Evolutionary conservation across 1,140 invertebrate genomes (phyloP).

Genomic region (Drosophila arizonae): DNA sequence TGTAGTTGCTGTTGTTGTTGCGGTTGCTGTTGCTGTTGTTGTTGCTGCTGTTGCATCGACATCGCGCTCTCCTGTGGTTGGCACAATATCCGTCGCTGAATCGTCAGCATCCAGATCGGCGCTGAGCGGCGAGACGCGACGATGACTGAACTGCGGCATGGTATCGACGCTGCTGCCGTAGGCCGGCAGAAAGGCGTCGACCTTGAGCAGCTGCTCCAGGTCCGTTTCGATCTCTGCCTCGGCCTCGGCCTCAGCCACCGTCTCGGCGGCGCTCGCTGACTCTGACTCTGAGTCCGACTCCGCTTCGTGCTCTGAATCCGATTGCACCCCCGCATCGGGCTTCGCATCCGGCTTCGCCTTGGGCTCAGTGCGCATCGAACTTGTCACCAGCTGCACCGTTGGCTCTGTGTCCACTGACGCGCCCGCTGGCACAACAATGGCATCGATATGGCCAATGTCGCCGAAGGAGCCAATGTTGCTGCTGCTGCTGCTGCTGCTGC

Average conservation of each 20-base stretch:
- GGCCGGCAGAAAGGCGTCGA: slow-evolving; percentile 70
- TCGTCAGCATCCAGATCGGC: slow-evolving; percentile 42
- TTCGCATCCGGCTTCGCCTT: neutral
- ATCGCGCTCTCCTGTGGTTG: slow-evolving; percentile 16
- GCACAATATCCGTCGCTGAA: slow-evolving; percentile 52
- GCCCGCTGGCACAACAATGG: slow-evolving; percentile 72
- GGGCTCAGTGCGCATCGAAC: slow-evolving; percentile 28
- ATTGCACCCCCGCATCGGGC: slow-evolving; percentile 7
- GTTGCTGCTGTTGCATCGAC: slow-evolving; percentile 25
- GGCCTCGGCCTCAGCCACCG: neutral
- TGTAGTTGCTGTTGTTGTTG: slow-evolving; percentile 23
- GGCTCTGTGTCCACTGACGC: slow-evolving; percentile 3
- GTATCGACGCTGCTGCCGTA: slow-evolving; percentile 45
- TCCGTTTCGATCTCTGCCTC: slow-evolving; percentile 47
- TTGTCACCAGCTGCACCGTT: slow-evolving; percentile 57
- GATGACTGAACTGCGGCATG: slow-evolving; percentile 60
- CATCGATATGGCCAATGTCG: slow-evolving; percentile 62
- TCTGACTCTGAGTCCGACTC: neutral
- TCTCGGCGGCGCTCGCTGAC: neutral
- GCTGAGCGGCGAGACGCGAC: slow-evolving; percentile 61
- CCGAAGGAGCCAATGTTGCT: slow-evolving; percentile 17
- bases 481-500: slow-evolving; percentile 20
- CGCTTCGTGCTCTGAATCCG: neutral
- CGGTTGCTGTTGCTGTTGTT: slow-evolving; percentile 15
- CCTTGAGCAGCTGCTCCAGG: slow-evolving; percentile 69